Evolutionary conservation across 1,140 invertebrate genomes (phyloP).

Genomic region (Hycleus phaleratus): DNA sequence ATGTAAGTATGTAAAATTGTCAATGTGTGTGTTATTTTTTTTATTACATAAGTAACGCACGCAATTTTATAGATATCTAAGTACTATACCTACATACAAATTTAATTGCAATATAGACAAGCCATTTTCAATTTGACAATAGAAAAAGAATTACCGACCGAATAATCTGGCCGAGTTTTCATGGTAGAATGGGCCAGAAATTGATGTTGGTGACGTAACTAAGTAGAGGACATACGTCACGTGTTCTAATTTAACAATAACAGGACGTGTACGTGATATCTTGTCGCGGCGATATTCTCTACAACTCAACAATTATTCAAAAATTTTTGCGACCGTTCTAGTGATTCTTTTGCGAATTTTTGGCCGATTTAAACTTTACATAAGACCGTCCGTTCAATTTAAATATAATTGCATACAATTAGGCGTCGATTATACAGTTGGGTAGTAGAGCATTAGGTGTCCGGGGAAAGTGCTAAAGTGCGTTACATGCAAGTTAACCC

Average conservation of each 20-base stretch:
- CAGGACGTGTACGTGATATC: too few species aligned
- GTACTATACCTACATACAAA: not conserved
- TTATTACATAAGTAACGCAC: conserved; percentile 17
- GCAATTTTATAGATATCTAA: conserved; percentile 1
- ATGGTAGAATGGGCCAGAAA: conserved; percentile 23
- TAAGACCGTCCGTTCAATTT: conserved; percentile 30
- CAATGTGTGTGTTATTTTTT: conserved; percentile 1
- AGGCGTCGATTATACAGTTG: conserved; percentile 38
- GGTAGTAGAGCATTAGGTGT: conserved; percentile 26
- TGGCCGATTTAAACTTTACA: conserved; percentile 22
- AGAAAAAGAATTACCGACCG: conserved; percentile 10
- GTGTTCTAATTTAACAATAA: not conserved
- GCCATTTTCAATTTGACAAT: conserved; percentile 14
- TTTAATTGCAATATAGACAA: conserved; percentile 16
- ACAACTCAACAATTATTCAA: too few species aligned
- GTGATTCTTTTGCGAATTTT: too few species aligned
- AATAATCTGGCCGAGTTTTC: conserved; percentile 26
- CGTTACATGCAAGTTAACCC: conserved; percentile 22
- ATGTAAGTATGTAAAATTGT: conserved; percentile 10
- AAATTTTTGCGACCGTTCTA: too few species aligned
- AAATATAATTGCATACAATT: conserved; percentile 39
- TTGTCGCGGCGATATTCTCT: too few species aligned
- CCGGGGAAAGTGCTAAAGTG: conserved; percentile 34
- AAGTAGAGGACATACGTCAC: conserved; percentile 15
- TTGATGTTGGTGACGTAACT: conserved; percentile 22